Conservation (phyloP, 2,888 invertebrate species). For the Oithona nana region DNA sequence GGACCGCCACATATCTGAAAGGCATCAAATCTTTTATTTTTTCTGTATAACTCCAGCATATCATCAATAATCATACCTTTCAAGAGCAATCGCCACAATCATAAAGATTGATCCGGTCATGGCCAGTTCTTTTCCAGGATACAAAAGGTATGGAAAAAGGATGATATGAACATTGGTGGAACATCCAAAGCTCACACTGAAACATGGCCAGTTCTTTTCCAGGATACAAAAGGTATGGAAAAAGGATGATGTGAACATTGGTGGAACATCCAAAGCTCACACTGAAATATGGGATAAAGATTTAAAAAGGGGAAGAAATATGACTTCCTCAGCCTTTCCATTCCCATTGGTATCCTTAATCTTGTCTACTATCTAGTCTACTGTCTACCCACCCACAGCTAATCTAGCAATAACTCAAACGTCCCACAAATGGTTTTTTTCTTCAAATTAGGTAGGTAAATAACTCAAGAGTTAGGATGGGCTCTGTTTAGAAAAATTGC, state of each 20-base stretch:
- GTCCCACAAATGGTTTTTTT: neutral
- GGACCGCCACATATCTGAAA: constrained; percentile 11
- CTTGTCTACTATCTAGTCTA: too few species aligned
- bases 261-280: constrained; percentile 3
- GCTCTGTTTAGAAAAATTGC: too few species aligned
- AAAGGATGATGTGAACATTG: neutral
- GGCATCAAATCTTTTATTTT: neutral
- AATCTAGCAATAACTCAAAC: neutral
- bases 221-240: constrained; percentile 10
- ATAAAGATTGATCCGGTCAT: constrained; percentile 14
- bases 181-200: constrained; percentile 1
- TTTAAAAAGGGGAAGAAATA: neutral
- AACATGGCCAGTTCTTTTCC: constrained; percentile 6
- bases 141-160: constrained; percentile 8
- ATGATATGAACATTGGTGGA: neutral
- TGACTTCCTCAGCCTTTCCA: neutral
- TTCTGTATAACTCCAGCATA: neutral
- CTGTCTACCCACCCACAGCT: too few species aligned
- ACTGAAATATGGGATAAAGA: neutral
- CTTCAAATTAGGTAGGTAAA: neutral
- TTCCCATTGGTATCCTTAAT: neutral
- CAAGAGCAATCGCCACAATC: constrained; percentile 11
- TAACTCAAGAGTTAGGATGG: too few species aligned
- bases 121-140: constrained; percentile 3
- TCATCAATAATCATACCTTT: neutral